Conservation (phyloP, 2,888 invertebrate genomes). For the Hyppa rectilinea region DNA sequence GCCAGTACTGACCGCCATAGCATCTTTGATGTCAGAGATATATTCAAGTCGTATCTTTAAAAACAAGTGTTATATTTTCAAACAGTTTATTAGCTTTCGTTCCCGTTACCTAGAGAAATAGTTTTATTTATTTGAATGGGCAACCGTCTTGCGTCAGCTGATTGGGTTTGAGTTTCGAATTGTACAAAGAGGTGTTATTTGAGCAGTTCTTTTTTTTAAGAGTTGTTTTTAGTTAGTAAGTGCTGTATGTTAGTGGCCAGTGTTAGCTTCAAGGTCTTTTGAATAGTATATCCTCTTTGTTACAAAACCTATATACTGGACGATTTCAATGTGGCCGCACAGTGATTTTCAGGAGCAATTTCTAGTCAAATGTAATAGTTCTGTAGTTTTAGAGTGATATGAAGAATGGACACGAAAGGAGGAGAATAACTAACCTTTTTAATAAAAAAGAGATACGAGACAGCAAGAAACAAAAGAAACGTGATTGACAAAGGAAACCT, state of each 20-base stretch:
- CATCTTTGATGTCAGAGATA: slow-evolving; percentile 61
- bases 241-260: slow-evolving; percentile 15
- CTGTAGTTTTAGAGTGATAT: no score
- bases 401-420: not conserved
- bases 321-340: not conserved
- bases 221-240: not conserved
- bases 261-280: not conserved
- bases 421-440: not conserved
- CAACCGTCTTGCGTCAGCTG: slow-evolving; percentile 39
- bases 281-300: not conserved
- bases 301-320: not conserved
- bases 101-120: slow-evolving; percentile 62
- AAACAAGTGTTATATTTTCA: slow-evolving; percentile 60
- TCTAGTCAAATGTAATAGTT: no score
- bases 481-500: slow-evolving; percentile 15
- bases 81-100: slow-evolving; percentile 61
- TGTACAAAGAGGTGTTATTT: slow-evolving; percentile 21
- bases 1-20: slow-evolving; percentile 39
- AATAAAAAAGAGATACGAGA: not conserved
- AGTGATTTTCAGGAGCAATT: no score
- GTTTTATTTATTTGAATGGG: slow-evolving; percentile 58
- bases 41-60: slow-evolving; percentile 47
- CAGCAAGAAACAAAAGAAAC: not conserved
- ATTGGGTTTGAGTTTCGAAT: slow-evolving; percentile 43
- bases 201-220: slow-evolving; percentile 9